A percentile compares a stretch with the other conserved stretches of the same genome.
These are phyloP conservation scores for Cantharis nigra DNA, from an alignment of 2,888 invertebrate genomes.

Conservation along the genomic window DNA sequence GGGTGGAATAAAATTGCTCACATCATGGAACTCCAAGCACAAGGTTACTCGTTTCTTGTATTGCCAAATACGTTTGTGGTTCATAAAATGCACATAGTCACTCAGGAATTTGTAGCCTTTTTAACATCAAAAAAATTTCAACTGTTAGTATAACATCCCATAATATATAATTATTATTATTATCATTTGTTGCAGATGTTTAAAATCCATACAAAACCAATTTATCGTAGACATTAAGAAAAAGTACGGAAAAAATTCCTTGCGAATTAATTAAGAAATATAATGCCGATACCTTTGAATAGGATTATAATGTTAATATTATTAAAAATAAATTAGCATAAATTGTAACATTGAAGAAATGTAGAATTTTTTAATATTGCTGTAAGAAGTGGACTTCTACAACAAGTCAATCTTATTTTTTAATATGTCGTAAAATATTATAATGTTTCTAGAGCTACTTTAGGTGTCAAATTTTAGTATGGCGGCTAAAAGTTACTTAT, in stretches of 20 bases:
- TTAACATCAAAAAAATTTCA: not conserved
- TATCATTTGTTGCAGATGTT: not conserved
- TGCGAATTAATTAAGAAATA: not conserved
- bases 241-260: not conserved
- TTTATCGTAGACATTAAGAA: not conserved
- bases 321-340: no score
- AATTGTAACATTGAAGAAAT: no score
- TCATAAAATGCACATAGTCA: conserved; percentile 80
- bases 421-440: not conserved
- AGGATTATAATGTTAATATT: no score
- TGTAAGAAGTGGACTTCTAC: no score
- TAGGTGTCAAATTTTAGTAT: not conserved
- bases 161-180: not conserved
- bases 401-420: not conserved
- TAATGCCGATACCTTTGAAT: no score
- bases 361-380: no score
- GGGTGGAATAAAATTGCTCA: conserved; percentile 96
- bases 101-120: not conserved
- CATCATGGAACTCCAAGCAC: conserved; percentile 80
- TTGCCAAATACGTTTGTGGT: conserved; percentile 86
- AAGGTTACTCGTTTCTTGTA: conserved; percentile 69
- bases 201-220: not conserved
- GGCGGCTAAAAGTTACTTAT: not conserved
- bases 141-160: not conserved
- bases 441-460: not conserved